Conservation (phyloP, 2,113 vertebrate species). For the Beaufortia kweichowensis region DNA sequence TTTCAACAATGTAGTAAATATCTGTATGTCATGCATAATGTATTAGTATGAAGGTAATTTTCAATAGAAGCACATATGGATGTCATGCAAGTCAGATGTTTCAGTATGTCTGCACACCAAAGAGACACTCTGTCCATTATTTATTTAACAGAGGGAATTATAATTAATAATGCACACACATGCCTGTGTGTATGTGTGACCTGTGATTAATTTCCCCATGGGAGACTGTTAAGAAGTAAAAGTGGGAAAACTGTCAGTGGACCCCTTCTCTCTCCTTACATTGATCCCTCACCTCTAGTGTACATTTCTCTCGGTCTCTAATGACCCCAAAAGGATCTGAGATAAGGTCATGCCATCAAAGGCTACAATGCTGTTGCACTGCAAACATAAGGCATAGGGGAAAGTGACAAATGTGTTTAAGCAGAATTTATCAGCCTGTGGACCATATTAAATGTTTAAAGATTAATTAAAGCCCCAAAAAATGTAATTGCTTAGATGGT, state of each 20-base stretch:
- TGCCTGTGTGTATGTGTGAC: constrained; percentile 8
- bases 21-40: too few relatives aligned
- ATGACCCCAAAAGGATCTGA: not conserved
- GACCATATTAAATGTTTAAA: too few relatives aligned
- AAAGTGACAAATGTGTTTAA: too few relatives aligned
- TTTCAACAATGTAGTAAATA: too few relatives aligned
- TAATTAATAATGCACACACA: constrained; percentile 9
- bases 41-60: constrained; percentile 12
- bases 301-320: not conserved
- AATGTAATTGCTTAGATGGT: too few relatives aligned
- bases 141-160: constrained; percentile 56
- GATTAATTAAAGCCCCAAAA: too few relatives aligned
- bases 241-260: not conserved
- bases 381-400: not conserved
- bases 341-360: constrained; percentile 25
- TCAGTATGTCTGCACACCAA: not conserved
- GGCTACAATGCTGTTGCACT: not conserved
- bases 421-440: too few relatives aligned
- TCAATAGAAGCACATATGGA: constrained; percentile 21
- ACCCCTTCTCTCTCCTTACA: not conserved
- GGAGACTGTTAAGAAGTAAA: constrained; percentile 2
- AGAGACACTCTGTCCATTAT: constrained; percentile 38
- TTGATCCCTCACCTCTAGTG: constrained; percentile 8
- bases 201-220: constrained; percentile 44
- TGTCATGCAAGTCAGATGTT: constrained; percentile 21